Evolutionary conservation across 35 echinoderm and acorn worm species (phyloP).

Genomic region (Holothuria glaberrima): DNA sequence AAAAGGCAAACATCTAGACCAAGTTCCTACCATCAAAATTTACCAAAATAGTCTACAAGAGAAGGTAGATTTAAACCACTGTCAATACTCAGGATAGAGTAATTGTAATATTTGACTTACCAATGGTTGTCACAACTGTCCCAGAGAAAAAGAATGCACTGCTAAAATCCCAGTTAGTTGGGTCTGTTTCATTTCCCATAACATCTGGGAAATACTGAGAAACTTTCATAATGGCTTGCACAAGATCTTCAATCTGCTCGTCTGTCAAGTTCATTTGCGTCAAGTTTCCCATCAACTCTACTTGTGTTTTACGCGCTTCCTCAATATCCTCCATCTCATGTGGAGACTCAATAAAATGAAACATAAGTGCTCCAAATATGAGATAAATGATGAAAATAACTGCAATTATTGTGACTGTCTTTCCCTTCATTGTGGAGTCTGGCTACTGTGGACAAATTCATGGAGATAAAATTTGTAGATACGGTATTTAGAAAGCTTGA

Average conservation of each 20-base stretch:
- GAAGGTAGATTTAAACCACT: no score
- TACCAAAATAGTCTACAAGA: no score
- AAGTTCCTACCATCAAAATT: no score
- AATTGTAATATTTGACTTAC: slow-evolving; percentile 46
- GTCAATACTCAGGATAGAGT: no score
- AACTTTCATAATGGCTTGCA: slow-evolving; percentile 5
- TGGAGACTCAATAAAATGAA: slow-evolving; percentile 65
- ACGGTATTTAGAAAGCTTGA: no score
- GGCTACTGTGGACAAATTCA: no score
- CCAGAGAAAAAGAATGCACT: slow-evolving; percentile 97
- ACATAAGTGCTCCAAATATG: slow-evolving; percentile 73
- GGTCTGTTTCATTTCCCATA: slow-evolving; percentile 46
- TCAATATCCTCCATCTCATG: slow-evolving; percentile 26
- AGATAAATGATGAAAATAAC: slow-evolving; percentile 82
- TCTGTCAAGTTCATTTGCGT: slow-evolving; percentile 24
- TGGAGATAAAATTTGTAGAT: no score
- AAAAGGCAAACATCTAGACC: no score
- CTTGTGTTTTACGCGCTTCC: background rate
- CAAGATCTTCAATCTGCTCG: slow-evolving; percentile 27
- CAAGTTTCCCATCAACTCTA: slow-evolving; percentile 42
- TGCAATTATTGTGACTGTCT: slow-evolving; percentile 66
- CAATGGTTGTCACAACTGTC: slow-evolving; percentile 91
- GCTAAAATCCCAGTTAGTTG: slow-evolving; percentile 87
- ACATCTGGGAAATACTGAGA: slow-evolving; percentile 25
- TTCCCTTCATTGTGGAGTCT: slow-evolving; percentile 70